phyloP scores from a whole-genome alignment of 1,140 invertebrate species.

The Notospermus geniculatus region DNA sequence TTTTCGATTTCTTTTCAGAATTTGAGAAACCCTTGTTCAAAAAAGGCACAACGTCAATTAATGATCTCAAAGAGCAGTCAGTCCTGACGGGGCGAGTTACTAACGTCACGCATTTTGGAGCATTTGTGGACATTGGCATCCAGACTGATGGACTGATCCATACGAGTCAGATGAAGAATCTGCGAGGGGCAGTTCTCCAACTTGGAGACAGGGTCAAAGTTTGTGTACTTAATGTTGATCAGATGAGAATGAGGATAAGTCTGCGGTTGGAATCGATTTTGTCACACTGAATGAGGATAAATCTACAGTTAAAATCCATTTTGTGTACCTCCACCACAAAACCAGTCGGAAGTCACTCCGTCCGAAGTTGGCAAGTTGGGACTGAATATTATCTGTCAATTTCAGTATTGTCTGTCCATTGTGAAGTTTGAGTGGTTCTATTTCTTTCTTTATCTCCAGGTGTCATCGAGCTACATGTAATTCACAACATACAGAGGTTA shows the following conservation, averaged over 20 bases:
- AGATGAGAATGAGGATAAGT: conserved; percentile 57
- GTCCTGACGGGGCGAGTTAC: conserved; percentile 59
- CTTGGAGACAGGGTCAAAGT: conserved; percentile 72
- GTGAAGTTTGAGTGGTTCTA: no score
- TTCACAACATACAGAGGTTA: no score
- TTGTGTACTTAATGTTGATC: conserved; percentile 62
- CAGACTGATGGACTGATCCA: conserved; percentile 75
- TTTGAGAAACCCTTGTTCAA: conserved; percentile 68
- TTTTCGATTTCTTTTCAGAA: conserved; percentile 44
- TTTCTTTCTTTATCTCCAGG: no score
- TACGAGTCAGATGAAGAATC: conserved; percentile 41
- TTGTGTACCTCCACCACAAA: no score
- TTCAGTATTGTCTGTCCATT: no score
- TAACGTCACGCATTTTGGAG: conserved; percentile 86
- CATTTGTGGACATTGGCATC: conserved; percentile 86
- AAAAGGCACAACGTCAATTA: conserved; percentile 62
- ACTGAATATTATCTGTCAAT: no score
- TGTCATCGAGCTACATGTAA: no score
- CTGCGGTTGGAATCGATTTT: conserved; percentile 56
- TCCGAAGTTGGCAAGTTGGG: no score
- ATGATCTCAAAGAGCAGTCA: conserved; percentile 62
- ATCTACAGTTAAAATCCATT: no score
- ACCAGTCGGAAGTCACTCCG: no score
- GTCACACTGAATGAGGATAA: no score
- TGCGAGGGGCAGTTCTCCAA: conserved; percentile 58